Evolutionary conservation across 2,888 invertebrate species (phyloP), one percentile per base, ranked within the genome.

Genomic region (Labia minor): DNA sequence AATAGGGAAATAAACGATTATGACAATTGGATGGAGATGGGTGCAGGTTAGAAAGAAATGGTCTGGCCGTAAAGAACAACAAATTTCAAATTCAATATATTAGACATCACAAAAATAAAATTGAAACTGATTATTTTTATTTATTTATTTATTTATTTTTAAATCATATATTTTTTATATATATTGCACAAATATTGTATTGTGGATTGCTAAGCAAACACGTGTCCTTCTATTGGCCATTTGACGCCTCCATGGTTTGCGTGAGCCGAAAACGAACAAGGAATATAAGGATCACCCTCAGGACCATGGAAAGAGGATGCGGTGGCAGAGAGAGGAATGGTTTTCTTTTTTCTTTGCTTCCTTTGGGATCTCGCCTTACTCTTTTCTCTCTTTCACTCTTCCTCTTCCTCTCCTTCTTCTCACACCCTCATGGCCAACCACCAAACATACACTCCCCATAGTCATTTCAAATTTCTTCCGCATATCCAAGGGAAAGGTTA

Each of bases 361-460:
- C 26, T 26, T 49, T 64, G 21, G 21, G 20, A 26, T 61, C 61
- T 61, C 18, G 18, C 18, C 61, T 65, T 37, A 61, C 65, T 65
- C 61, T 65, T n/a, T n/a, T n/a, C n/a, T n/a, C n/a, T n/a, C n/a
- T n/a, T n/a, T n/a, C n/a, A 37, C 49, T 61, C 64, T 63, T 66
- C 67, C 67, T 11, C 66, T 37, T 66, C 62, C 63, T 21, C 26
- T 2, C 66, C 61, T n/a, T 64, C 37, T 19, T 19, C 1, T 62
- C 1, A 19, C n/a, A 14, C 62, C 62, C 62, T 62, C 16, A 11
- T 62, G 62, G 10, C 16, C 16, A 10, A 14, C 62, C 16, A 10
- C 10, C 18, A n/a, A n/a, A n/a, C n/a, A n/a, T n/a, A n/a, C n/a
- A n/a, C n/a, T n/a, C n/a, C 19, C 64, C 21, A 3, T 11, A 16